Conservation (phyloP, 1,140 invertebrate species). For the Pomacea maculata region DNA sequence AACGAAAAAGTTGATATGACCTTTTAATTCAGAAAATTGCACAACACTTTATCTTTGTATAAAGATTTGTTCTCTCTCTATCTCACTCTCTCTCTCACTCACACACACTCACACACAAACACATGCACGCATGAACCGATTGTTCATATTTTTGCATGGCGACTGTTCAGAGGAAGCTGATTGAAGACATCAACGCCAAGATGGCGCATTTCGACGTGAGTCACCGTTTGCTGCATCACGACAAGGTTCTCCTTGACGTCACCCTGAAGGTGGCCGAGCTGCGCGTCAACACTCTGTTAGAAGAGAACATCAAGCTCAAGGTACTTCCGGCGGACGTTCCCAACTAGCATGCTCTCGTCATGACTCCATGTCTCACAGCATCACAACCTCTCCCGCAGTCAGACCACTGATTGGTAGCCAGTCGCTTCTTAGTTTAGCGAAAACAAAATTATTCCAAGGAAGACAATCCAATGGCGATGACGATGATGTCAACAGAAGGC, state of each 20-base stretch:
- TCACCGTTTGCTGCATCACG: constrained; percentile 14
- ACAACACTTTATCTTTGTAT: background rate
- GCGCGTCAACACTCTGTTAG: background rate
- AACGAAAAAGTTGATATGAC: too few relatives aligned
- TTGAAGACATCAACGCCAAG: background rate
- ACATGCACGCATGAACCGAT: background rate
- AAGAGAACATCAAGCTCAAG: constrained; percentile 9
- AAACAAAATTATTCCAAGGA: too few relatives aligned
- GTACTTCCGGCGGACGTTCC: background rate
- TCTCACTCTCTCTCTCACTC: background rate
- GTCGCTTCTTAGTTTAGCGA: too few relatives aligned
- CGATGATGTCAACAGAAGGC: too few relatives aligned
- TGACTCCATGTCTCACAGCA: background rate
- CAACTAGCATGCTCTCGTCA: background rate
- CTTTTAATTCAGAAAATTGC: too few relatives aligned
- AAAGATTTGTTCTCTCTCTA: background rate
- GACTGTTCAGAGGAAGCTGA: background rate
- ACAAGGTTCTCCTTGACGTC: constrained; percentile 12
- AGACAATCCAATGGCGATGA: too few relatives aligned
- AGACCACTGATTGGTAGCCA: background rate
- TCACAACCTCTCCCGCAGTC: background rate
- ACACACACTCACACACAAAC: background rate
- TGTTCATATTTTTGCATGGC: too few relatives aligned
- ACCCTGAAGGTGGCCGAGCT: background rate
- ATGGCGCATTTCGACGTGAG: constrained; percentile 1